These are phyloP conservation scores for Dryoscopus gambensis DNA, from an alignment of 2,113 vertebrate genomes.

Conservation along the genomic window DNA sequence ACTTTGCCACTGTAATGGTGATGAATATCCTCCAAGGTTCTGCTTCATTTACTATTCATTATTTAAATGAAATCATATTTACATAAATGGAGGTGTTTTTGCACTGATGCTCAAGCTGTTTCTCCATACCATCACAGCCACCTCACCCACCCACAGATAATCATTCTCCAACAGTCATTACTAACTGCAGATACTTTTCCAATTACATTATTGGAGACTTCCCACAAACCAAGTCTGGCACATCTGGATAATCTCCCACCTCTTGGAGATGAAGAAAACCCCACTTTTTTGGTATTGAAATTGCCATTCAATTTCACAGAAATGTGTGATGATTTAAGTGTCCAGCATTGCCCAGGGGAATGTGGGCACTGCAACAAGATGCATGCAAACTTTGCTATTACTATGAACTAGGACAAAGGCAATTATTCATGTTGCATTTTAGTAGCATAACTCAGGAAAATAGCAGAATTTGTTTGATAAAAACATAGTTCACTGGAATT, in stretches of 20 bases:
- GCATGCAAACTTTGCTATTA: neutral
- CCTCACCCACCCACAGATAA: neutral
- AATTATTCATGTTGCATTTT: neutral
- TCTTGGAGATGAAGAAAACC: neutral
- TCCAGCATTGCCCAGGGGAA: neutral
- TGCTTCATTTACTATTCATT: neutral
- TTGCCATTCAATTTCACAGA: neutral
- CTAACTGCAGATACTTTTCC: neutral
- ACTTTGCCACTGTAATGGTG: neutral
- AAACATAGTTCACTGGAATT: neutral
- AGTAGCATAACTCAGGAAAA: neutral
- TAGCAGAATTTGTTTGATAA: neutral
- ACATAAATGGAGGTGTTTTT: neutral
- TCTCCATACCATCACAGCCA: neutral
- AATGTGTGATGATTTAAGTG: neutral
- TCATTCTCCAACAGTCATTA: neutral
- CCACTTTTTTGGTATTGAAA: neutral
- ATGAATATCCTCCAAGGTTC: slow-evolving; percentile 2
- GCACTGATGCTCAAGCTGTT: neutral
- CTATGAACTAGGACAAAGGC: neutral
- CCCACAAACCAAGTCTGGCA: neutral
- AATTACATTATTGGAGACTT: neutral
- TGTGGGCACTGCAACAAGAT: neutral
- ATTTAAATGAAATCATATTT: neutral
- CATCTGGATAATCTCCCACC: neutral